Base-by-base conservation (phyloP, 2,113 vertebrate species). In the Neogale vison region DNA sequence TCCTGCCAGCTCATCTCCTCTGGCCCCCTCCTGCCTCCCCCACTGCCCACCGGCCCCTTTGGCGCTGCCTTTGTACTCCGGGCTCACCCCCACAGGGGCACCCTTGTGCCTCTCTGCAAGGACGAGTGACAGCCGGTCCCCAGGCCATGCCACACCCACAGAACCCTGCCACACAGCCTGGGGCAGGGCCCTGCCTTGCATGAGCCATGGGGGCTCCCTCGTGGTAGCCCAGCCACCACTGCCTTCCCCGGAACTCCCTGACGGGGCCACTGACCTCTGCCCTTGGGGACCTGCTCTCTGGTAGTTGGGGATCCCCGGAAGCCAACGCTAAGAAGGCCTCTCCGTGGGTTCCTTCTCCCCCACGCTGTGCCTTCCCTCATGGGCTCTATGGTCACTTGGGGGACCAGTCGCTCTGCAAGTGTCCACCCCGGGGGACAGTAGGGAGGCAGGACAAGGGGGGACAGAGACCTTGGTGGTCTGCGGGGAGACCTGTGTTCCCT, bases 131-230 rank as follows among this genome's bases (percentile, higher is more conserved):
- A 42, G 79, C 13, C 23, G 0, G 57, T 20, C 3, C 23, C 47
- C 17, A 3, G 80, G 36, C 24, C 7, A 17, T 1, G 1, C 24
- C 45, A 42, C 3, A 13, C 45, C 29, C 1, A 0, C 0, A 1
- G n/a, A 47, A 76, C n/a, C 47, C 31, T 57, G 61, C 76, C 3
- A 10, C 52, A 15, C 24, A 13, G 4, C 67, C 34, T 1, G 29
- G 61, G 80, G 31, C 15, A 20, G 71, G 26, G 45, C 65, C 39
- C n/a, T 2, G 29, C 14, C 3, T 20, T 14, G n/a, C 14, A 15
- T 52, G 24, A 2, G 6, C 47, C 0, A 12, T 13, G 4, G 72
- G 36, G 34, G 55, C 59, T 3, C 74, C 52, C 65, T 24, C 24
- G 15, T 6, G 20, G 34, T 36, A 50, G 74, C 23, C 24, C 65